Base-by-base conservation (phyloP, 2,113 vertebrate species). In the Amblyopsis rosae region DNA sequence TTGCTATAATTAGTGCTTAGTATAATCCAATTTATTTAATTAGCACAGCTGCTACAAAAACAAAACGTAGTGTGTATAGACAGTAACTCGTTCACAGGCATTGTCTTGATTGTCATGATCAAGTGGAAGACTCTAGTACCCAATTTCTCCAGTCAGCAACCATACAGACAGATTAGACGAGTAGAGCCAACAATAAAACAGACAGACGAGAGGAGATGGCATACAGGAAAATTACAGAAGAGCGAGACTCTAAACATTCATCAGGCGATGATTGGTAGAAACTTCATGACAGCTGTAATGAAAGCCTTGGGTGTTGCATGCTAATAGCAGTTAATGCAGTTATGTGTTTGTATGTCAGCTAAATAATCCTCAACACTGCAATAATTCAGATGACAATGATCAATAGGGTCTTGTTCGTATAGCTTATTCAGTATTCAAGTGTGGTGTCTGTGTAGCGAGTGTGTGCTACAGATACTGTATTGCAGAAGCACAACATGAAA, bases 291-390 rank as follows among this genome's bases (percentile, higher is more conserved):
- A 57, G 70, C 62, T 57, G 19, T 49, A 63, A 76, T 62, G 47
- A 60, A 69, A 59, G 57, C 66, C 66, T n/a, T 49, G 13, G 67
- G 62, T 64, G 62, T 64, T 32, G 56, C 11, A 69, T 53, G 32
- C 57, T 69, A 69, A 69, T 69, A 60, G 60, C 51, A 69, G 47
- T 59, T 69, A 69, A 69, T 69, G 58, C 57, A 69, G 67, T 60
- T 60, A 60, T 19, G 48, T 12, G 10, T 57, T 60, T 46, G 13
- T 33, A n/a, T 16, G 57, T 11, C 67, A 69, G 67, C 57, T 69
- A 60, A 60, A 69, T 47, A 69, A 10, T 33, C 56, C 49, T 60
- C 47, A 41, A 53, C 57, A 53, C 67, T 17, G 47, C 67, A 45
- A 54, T 57, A 12, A 49, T 60, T 60, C 47, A 16, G 45, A 17